A percentile compares a stretch with the other conserved stretches of the same genome.
Evolutionary conservation across 64 coral and sea anemone genomes (phyloP).

Genomic region (Astreopora myriophthalma): DNA sequence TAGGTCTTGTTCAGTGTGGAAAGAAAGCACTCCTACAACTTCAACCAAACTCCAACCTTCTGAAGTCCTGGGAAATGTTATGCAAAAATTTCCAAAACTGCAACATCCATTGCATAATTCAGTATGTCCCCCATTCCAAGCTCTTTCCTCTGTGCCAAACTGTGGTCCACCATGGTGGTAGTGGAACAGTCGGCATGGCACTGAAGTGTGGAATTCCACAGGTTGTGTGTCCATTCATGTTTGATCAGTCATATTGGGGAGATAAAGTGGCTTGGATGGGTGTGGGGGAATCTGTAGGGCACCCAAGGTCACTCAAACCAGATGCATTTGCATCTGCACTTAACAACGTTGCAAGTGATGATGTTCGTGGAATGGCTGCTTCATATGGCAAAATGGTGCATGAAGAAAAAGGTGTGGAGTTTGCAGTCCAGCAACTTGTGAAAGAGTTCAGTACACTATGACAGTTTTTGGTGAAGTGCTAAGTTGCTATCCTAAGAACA

Average conservation of each 20-base stretch:
- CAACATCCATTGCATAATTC: slow-evolving; percentile 86
- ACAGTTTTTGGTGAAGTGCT: neutral
- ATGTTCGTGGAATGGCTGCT: slow-evolving; percentile 44
- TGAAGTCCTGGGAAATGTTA: slow-evolving; percentile 92
- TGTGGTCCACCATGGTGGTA: slow-evolving; percentile 86
- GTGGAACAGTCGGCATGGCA: slow-evolving; percentile 86
- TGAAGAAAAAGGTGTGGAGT: slow-evolving; percentile 41
- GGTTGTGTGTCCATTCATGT: slow-evolving; percentile 95
- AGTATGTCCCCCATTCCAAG: slow-evolving; percentile 58
- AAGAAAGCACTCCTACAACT: slow-evolving; percentile 86
- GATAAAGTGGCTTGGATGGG: slow-evolving; percentile 92
- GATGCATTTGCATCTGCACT: slow-evolving; percentile 48
- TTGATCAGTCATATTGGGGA: slow-evolving; percentile 94
- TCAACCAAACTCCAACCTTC: slow-evolving; percentile 29
- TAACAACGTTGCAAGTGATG: slow-evolving; percentile 10
- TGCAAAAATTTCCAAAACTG: slow-evolving; percentile 87
- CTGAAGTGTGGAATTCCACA: slow-evolving; percentile 74
- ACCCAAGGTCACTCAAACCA: slow-evolving; percentile 69
- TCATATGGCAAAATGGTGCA: slow-evolving; percentile 43
- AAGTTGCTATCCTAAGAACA: no score
- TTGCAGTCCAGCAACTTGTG: slow-evolving; percentile 53
- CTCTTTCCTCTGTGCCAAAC: slow-evolving; percentile 78
- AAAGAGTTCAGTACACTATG: slow-evolving; percentile 42
- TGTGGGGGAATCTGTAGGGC: slow-evolving; percentile 76
- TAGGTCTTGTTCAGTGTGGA: slow-evolving; percentile 90